These are phyloP conservation scores for Pelosia muscerda DNA, from an alignment of 2,888 invertebrate species.

Conservation along the genomic window DNA sequence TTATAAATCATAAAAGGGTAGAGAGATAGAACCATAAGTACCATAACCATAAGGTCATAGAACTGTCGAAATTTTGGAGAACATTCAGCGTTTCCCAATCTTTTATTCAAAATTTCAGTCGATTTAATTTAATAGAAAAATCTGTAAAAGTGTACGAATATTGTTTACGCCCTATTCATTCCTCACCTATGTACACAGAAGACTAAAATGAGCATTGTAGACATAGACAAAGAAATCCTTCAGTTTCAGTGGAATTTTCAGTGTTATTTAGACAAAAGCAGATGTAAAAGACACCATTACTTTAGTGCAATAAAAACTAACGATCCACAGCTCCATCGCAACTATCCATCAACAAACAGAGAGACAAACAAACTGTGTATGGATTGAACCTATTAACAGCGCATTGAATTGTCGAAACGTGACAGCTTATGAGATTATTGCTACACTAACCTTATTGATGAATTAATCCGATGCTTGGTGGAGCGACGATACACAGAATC, in stretches of 20 bases:
- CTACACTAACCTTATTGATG: slow-evolving; percentile 65
- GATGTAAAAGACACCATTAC: slow-evolving; percentile 60
- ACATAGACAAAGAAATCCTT: slow-evolving; percentile 68
- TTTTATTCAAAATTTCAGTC: slow-evolving; percentile 24
- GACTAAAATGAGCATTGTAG: slow-evolving; percentile 60
- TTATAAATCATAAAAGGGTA: background rate
- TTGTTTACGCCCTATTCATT: slow-evolving; percentile 35
- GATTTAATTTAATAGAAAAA: background rate
- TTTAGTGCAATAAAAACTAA: slow-evolving; percentile 65
- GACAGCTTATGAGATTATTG: slow-evolving; percentile 70
- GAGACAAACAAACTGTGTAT: slow-evolving; percentile 71
- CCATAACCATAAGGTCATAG: background rate
- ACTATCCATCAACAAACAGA: slow-evolving; percentile 60
- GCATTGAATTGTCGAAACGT: slow-evolving; percentile 77
- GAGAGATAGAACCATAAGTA: too few relatives aligned
- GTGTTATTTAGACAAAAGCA: slow-evolving; percentile 51
- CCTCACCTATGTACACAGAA: slow-evolving; percentile 41
- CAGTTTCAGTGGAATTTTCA: slow-evolving; percentile 61
- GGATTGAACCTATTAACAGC: slow-evolving; percentile 70
- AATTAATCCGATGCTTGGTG: slow-evolving; percentile 33
- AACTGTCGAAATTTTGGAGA: slow-evolving; percentile 43
- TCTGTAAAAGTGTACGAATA: slow-evolving; percentile 16
- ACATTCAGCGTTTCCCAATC: slow-evolving; percentile 30
- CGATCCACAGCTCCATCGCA: slow-evolving; percentile 54
- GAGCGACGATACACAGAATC: slow-evolving; percentile 33